Evolutionary conservation across 2,113 vertebrate genomes (phyloP).

Genomic region (Argyrosomus japonicus): DNA sequence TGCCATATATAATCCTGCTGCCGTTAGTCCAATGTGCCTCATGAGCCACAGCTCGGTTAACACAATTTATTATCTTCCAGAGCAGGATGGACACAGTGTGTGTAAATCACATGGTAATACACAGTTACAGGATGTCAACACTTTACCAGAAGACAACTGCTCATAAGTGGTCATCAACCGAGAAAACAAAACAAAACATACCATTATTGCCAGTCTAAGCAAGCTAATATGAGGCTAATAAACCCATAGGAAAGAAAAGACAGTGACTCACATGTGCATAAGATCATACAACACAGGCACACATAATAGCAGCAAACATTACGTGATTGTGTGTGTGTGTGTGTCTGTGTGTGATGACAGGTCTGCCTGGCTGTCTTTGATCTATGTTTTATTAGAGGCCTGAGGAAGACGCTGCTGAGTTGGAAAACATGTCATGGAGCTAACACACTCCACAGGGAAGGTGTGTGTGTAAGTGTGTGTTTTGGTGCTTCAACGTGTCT

Average conservation of each 20-base stretch:
- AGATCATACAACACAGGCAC: conserved; percentile 5
- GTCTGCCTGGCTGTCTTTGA: conserved; percentile 72
- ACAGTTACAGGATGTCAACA: conserved; percentile 36
- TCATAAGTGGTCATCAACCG: conserved; percentile 16
- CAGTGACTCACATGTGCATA: conserved; percentile 36
- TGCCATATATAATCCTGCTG: neutral
- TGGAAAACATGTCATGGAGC: conserved; percentile 76
- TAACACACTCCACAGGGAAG: conserved; percentile 69
- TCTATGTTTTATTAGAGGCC: conserved; percentile 82
- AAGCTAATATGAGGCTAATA: conserved; percentile 21
- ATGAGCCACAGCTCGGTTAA: conserved; percentile 1
- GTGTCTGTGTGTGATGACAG: conserved; percentile 58
- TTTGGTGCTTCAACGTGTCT: conserved; percentile 10
- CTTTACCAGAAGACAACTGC: conserved; percentile 27
- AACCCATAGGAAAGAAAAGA: conserved; percentile 32
- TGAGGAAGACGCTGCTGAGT: conserved; percentile 75
- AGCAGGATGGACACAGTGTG: conserved; percentile 8
- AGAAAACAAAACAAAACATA: conserved; percentile 39
- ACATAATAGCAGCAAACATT: conserved; percentile 43
- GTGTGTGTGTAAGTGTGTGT: conserved; percentile 33
- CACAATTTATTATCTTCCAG: conserved; percentile 29
- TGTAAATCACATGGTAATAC: conserved; percentile 28
- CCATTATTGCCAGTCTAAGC: conserved; percentile 19
- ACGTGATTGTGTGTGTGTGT: conserved; percentile 49
- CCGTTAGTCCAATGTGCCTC: neutral